Percentiles rank a stretch among this genome's conserved stretches.
phyloP scores from a whole-genome alignment of 1,140 invertebrate species.

The Pseudomyrmex sp. region DNA sequence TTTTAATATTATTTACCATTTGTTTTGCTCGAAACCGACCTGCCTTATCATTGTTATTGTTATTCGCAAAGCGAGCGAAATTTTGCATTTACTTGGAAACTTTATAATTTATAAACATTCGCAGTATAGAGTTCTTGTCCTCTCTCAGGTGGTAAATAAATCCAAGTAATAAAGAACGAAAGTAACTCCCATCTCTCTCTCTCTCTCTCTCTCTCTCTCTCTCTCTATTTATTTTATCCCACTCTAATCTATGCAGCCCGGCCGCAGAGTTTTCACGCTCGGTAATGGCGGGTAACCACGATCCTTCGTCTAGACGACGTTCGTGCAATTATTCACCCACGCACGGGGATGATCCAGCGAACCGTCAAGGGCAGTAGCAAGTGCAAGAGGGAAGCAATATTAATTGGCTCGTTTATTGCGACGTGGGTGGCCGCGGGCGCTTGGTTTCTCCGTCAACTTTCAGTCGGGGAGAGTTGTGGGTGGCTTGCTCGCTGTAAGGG shows the following conservation, averaged over 20 bases:
- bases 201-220: neutral
- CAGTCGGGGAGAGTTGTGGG: slow-evolving; percentile 48
- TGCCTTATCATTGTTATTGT: too few relatives aligned
- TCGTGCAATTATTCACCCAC: slow-evolving; percentile 69
- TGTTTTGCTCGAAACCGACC: too few relatives aligned
- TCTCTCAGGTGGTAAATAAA: neutral
- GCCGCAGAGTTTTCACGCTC: slow-evolving; percentile 49
- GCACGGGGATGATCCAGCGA: slow-evolving; percentile 62
- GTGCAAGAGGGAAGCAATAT: slow-evolving; percentile 70
- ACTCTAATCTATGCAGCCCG: slow-evolving; percentile 16
- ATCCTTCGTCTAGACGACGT: slow-evolving; percentile 54
- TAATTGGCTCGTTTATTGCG: slow-evolving; percentile 75
- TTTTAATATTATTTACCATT: too few relatives aligned
- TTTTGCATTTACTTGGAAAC: too few relatives aligned
- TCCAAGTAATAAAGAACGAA: neutral
- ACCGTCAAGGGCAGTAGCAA: slow-evolving; percentile 65
- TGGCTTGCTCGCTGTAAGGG: slow-evolving; percentile 65
- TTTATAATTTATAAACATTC: too few relatives aligned
- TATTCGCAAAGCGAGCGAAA: too few relatives aligned
- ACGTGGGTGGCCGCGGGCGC: slow-evolving; percentile 69
- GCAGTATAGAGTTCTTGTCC: too few relatives aligned
- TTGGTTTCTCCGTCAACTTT: slow-evolving; percentile 71
- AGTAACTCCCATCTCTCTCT: neutral
- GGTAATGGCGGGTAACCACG: slow-evolving; percentile 59
- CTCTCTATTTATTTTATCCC: slow-evolving; percentile 1